Base-by-base conservation (phyloP, 2,113 vertebrate species). In the Mola mola region DNA sequence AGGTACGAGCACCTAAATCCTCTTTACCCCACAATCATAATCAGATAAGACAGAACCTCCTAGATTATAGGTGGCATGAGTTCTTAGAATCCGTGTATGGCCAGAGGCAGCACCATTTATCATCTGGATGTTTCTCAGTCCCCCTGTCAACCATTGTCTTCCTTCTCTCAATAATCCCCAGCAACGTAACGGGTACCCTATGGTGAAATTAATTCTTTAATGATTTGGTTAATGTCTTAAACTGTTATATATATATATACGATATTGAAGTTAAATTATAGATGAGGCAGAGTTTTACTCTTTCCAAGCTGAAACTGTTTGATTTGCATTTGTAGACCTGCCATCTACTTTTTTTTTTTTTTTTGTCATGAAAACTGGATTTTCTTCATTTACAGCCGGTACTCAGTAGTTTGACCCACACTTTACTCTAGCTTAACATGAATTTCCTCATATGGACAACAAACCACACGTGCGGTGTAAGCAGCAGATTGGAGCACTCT, bases 21-120 rank as follows among this genome's bases (percentile, higher is more conserved):
- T 90, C 84, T 93, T 90, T 89, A 82, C 77, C 80, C 69, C 20
- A 26, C 82, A 79, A 89, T 88, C 76, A 86, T 92, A 90, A 90
- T 90, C 92, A 90, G 85, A 89, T 90, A 82, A 88, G 85, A 75
- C 66, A 52, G 78, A 83, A 87, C 63, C 78, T 83, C 72, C 62
- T 79, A 78, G 79, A 89, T 91, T 89, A 85, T 84, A 71, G 79
- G 72, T 83, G 71, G 37, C 79, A 76, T 65, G 53, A 57, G 78
- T 83, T 75, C 76, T 66, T 75, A 66, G 62, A 74, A 66, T 33
- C 19, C 29, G 42, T 48, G 56, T 44, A 58, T 48, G 33, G 38
- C 46, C 63, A 44, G 51, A 66, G 62, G 38, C 36, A 51, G 36
- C 20, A 17, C 26, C 66, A 72, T 76, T 65, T 29, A 62, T 77